Base-by-base conservation (phyloP, 2,797 vertebrate species). In the Macroramphosus scolopax region DNA sequence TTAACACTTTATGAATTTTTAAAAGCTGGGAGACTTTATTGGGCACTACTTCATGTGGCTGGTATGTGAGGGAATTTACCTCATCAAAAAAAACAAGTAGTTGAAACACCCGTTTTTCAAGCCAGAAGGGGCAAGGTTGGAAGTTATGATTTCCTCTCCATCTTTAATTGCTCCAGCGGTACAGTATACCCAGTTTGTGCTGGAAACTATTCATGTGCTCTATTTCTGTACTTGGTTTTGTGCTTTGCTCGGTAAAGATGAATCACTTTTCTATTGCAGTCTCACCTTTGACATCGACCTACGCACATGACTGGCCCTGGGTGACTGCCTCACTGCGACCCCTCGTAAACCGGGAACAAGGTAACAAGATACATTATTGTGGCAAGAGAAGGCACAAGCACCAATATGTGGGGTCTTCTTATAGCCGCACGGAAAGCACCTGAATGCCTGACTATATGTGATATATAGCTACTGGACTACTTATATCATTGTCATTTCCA, bases 1-100 rank as follows among this genome's bases (percentile, higher is more conserved):
- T 84, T 79, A 77, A 58, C 71, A 77, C 77, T 37, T 72, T 52
- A 63, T 77, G 47, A 63, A 74, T 68, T 70, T 68, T 56, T n/a
- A 61, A 82, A 81, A 71, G 50, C 45, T 5, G 2, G 12, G 28
- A 40, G 25, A 30, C 66, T 80, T 84, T 62, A 74, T 50, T 18
- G 53, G 45, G 26, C 13, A 12, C 35, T 63, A 66, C 57, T 63
- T 76, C 61, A 75, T 54, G 32, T 9, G 11, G 59, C 67, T 72
- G 80, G 73, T 59, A 75, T 72, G 63, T 57, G 30, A 69, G 31
- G 15, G 11, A 59, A 62, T 73, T 62, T 50, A 61, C 58, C 35
- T 76, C 52, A 64, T 59, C 44, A 42, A 69, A 40, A 42, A 46
- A 46, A n/a, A n/a, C 9, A 33, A 14, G 18, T 41, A 29, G 15